A percentile compares a stretch with the other conserved stretches of the same genome.
These are phyloP conservation scores for Formica aserva DNA, from an alignment of 2,888 invertebrate genomes.

Conservation along the genomic window DNA sequence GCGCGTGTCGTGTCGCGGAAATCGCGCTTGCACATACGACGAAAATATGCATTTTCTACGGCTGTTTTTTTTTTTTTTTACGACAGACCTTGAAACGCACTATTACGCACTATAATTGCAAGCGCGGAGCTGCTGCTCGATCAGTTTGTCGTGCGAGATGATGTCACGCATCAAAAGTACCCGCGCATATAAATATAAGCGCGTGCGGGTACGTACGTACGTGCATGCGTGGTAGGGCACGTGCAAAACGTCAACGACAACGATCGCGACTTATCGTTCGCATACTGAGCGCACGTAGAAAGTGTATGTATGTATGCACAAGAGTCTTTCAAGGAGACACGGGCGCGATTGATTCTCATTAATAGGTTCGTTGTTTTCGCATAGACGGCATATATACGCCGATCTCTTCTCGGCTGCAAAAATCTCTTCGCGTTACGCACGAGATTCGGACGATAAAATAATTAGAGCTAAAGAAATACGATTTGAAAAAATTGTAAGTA, in stretches of 20 bases:
- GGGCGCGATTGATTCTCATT: slow-evolving; percentile 63
- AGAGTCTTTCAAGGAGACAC: slow-evolving; percentile 62
- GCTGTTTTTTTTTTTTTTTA: slow-evolving; percentile 62
- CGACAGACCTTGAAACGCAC: slow-evolving; percentile 62
- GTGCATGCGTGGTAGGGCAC: slow-evolving; percentile 48
- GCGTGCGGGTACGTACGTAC: slow-evolving; percentile 34
- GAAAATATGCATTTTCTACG: slow-evolving; percentile 61
- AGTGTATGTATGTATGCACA: slow-evolving; percentile 49
- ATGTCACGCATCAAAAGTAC: slow-evolving; percentile 74
- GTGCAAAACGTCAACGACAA: slow-evolving; percentile 56
- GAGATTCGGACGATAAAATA: not conserved
- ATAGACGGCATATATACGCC: not conserved
- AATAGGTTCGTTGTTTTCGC: slow-evolving; percentile 53
- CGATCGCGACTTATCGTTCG: slow-evolving; percentile 69
- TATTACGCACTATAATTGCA: slow-evolving; percentile 46
- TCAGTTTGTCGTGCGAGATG: slow-evolving; percentile 57
- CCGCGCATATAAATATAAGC: slow-evolving; percentile 21
- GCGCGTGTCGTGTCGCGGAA: not conserved
- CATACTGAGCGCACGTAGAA: slow-evolving; percentile 61
- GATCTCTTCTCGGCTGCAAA: not conserved
- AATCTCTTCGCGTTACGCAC: not conserved
- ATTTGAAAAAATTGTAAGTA: not conserved
- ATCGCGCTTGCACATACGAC: slow-evolving; percentile 9
- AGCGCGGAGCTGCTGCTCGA: slow-evolving; percentile 36
- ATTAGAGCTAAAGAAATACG: not conserved